Evolutionary conservation across 2,888 invertebrate genomes (phyloP).

Genomic region (Diplolepis rosae): DNA sequence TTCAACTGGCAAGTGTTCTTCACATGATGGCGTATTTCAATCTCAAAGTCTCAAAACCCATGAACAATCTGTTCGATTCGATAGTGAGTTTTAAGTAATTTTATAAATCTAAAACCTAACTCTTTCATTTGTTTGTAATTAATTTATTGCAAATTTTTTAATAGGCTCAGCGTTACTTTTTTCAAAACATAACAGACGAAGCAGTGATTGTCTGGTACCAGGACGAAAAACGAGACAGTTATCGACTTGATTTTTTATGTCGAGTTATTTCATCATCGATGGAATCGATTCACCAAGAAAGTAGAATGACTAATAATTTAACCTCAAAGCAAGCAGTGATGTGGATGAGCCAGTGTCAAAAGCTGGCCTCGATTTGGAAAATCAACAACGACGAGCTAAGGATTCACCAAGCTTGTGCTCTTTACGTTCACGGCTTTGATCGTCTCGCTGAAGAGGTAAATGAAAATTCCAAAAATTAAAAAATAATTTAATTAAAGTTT

Average conservation of each 20-base stretch:
- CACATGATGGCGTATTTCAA: conserved; percentile 87
- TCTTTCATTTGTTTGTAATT: not conserved
- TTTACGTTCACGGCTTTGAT: conserved; percentile 78
- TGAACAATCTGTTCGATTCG: conserved; percentile 86
- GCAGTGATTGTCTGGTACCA: conserved; percentile 64
- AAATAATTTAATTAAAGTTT: conserved; percentile 3
- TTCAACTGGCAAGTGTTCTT: conserved; percentile 85
- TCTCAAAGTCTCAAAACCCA: conserved; percentile 83
- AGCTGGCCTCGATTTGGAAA: conserved; percentile 85
- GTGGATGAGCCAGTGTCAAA: conserved; percentile 85
- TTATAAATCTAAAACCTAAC: not conserved
- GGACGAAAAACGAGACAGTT: conserved; percentile 81
- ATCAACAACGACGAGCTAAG: conserved; percentile 83
- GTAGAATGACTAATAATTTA: conserved; percentile 75
- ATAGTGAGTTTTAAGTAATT: conserved; percentile 73
- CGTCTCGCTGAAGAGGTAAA: conserved; percentile 78
- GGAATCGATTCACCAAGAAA: conserved; percentile 81
- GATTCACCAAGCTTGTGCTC: conserved; percentile 84
- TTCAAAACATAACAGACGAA: conserved; percentile 67
- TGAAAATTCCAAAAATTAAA: conserved; percentile 4
- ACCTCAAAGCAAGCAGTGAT: conserved; percentile 74
- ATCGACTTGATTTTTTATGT: conserved; percentile 83
- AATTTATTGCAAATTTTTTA: conserved; percentile 9
- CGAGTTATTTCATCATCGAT: conserved; percentile 84
- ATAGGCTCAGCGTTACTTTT: conserved; percentile 68